Base-by-base conservation (phyloP, 2,888 invertebrate species). In the Gari tellinella region DNA sequence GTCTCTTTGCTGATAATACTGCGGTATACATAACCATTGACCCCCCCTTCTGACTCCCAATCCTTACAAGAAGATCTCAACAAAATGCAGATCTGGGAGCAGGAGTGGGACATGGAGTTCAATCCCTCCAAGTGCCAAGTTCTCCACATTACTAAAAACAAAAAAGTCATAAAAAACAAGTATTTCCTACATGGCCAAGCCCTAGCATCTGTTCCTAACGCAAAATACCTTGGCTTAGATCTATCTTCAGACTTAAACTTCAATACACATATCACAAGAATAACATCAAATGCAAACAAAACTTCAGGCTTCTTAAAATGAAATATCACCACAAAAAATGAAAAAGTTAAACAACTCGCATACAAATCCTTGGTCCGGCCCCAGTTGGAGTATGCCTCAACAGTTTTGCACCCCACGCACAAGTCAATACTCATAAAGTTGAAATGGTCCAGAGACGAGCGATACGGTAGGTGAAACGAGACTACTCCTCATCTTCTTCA, bases 71-170 rank as follows among this genome's bases (percentile, higher is more conserved):
- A 53, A 38, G 53, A 53, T 23, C 53, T 53, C 15, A 37, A 53
- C 19, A 38, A 31, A 17, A n/a, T 53, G 21, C 53, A 53, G 53
- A 37, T 14, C 15, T 53, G 53, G 37, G 53, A 53, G 23, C 12
- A 53, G 26, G 15, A 25, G 14, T 63, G 63, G 53, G 43, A 63
- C 43, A 63, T 53, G 63, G 45, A 45, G 21, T 53, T 63, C n/a
- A 53, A 55, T 26, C 43, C 51, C 25, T 51, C 57, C 15, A 65
- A 63, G 46, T 63, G 55, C 26, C 55, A 63, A 25, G 63, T 63
- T 17, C 19, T 63, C 21, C 63, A 63, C 37, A 55, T 63, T 17
- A 52, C 53, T 7, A 52, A 48, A 31, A 48, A 21, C 7, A 48
- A 23, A 19, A 25, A 31, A 4, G 40, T 49, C 12, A 53, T 55